phyloP scores from a whole-genome alignment of 1,140 invertebrate species.

The Drosophila gunungcola region DNA sequence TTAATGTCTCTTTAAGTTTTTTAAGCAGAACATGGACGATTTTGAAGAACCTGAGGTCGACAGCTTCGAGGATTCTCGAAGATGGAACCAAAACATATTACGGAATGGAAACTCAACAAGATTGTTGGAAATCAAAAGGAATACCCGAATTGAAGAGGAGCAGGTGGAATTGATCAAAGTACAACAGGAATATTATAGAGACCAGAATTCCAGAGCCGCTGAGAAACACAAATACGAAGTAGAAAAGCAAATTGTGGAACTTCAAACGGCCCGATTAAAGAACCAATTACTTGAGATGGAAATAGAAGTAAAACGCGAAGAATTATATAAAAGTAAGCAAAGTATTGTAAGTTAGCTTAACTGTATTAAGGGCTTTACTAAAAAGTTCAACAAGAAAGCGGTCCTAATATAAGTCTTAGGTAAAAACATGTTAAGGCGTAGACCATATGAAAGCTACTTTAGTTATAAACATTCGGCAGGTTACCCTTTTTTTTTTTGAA shows the following conservation, averaged over 20 bases:
- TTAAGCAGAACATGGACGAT: slow-evolving; percentile 1
- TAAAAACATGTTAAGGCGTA: not conserved
- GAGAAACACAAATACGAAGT: slow-evolving; percentile 28
- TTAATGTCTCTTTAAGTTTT: not conserved
- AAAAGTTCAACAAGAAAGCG: not conserved
- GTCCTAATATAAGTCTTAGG: not conserved
- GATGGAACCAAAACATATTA: not conserved
- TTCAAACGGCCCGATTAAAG: slow-evolving; percentile 2
- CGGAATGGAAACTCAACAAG: not conserved
- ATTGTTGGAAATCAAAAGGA: not conserved
- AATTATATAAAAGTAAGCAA: not conserved
- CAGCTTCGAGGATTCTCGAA: not conserved
- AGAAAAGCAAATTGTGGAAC: slow-evolving; percentile 11
- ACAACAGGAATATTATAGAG: slow-evolving; percentile 21
- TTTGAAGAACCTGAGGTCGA: slow-evolving; percentile 1
- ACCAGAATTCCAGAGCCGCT: slow-evolving; percentile 18
- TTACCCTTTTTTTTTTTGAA: not conserved
- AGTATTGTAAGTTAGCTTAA: slow-evolving; percentile 4
- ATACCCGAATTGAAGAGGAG: slow-evolving; percentile 1
- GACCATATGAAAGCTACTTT: not conserved
- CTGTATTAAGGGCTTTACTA: too few species aligned
- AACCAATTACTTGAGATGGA: slow-evolving; percentile 31
- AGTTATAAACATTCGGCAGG: not conserved
- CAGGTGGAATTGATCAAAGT: slow-evolving; percentile 21
- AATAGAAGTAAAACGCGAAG: slow-evolving; percentile 14